phyloP scores from a whole-genome alignment of 2,888 invertebrate species.

The Conops quadrifasciatus region DNA sequence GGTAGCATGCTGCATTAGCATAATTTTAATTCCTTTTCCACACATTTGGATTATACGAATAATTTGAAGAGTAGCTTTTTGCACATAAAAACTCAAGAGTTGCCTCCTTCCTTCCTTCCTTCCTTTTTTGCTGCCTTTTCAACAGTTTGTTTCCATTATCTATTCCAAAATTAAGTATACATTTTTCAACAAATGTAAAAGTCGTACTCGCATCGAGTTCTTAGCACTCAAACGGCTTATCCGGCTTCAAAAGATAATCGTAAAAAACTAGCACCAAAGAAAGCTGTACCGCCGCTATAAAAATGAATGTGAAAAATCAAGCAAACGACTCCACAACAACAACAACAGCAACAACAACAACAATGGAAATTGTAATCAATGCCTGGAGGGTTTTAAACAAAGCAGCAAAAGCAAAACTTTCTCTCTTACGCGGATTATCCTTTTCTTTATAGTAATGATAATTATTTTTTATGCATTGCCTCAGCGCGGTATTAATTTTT shows the following conservation, averaged over 20 bases:
- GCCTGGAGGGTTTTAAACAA: not conserved
- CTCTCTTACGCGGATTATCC: constrained; percentile 28
- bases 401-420: not conserved
- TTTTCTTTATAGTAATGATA: constrained; percentile 31
- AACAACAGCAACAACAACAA: not conserved
- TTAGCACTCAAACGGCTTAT: not conserved
- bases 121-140: not conserved
- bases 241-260: constrained; percentile 6
- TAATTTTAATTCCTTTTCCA: not conserved
- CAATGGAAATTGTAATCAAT: not conserved
- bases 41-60: constrained; percentile 7
- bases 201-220: not conserved
- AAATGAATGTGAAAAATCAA: constrained; percentile 8
- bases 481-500: constrained; percentile 20
- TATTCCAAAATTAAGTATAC: not conserved
- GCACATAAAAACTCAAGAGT: not conserved
- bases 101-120: not conserved
- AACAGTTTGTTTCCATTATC: not conserved
- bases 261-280: constrained; percentile 4
- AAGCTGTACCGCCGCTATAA: no score
- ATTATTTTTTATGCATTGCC: constrained; percentile 34
- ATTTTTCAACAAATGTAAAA: not conserved
- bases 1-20: not conserved
- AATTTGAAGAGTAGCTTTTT: not conserved
- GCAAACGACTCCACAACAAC: not conserved